A percentile compares a stretch with the other conserved stretches of the same genome.
These are phyloP conservation scores for Clupea harengus DNA, from an alignment of 2,113 vertebrate species.

Conservation along the genomic window DNA sequence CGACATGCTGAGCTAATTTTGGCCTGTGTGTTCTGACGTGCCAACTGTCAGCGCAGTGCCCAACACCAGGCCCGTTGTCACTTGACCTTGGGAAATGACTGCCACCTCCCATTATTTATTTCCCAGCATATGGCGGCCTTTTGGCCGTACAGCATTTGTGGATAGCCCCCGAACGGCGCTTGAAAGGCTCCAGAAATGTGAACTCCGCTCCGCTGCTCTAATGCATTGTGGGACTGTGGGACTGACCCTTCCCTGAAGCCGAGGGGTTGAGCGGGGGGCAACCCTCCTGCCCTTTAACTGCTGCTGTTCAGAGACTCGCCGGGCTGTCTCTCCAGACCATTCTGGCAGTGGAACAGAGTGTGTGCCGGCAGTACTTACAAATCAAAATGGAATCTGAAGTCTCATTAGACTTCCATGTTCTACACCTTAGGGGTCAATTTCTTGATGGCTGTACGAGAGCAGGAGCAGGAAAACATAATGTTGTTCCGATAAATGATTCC, in stretches of 20 bases:
- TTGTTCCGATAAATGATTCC: background rate
- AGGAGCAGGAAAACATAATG: background rate
- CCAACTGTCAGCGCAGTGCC: slow-evolving; percentile 45
- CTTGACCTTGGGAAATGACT: slow-evolving; percentile 44
- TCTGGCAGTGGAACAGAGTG: background rate
- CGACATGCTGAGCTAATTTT: slow-evolving; percentile 57
- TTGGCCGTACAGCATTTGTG: background rate
- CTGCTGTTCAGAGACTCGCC: background rate
- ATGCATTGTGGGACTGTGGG: slow-evolving; percentile 34
- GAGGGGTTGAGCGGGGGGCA: background rate
- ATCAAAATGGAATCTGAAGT: slow-evolving; percentile 4
- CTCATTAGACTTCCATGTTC: slow-evolving; percentile 7
- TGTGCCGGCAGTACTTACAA: background rate
- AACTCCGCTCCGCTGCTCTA: slow-evolving; percentile 49
- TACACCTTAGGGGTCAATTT: background rate
- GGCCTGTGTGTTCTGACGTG: slow-evolving; percentile 37
- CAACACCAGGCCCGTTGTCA: slow-evolving; percentile 31
- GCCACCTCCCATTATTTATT: slow-evolving; percentile 46
- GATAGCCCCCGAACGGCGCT: background rate
- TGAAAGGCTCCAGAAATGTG: slow-evolving; percentile 38
- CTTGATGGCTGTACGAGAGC: background rate
- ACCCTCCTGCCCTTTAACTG: background rate
- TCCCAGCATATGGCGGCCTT: slow-evolving; percentile 23
- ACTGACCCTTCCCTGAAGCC: background rate
- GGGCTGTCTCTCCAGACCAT: background rate